Evolutionary conservation across 2,797 vertebrate genomes (phyloP), one percentile per base, ranked within the genome.

Genomic region (Eleutherodactylus coqui): DNA sequence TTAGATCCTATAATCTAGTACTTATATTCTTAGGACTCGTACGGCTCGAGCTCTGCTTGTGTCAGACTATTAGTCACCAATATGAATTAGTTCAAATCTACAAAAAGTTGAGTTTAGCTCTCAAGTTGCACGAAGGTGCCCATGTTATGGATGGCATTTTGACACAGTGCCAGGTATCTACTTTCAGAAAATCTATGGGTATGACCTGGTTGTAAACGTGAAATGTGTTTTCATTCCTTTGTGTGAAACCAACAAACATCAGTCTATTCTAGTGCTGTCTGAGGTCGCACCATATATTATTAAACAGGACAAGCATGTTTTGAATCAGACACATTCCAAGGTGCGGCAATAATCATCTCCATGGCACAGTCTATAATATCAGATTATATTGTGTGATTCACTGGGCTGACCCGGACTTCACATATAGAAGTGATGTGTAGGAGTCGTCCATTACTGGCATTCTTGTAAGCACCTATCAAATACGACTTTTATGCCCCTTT

Each of bases 241-340:
- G n/a, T n/a, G n/a, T n/a, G n/a, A n/a, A 55, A 55, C 21, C 9
- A 24, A 24, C 21, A 55, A 21, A n/a, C n/a, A 24, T 55, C 21
- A 32, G 5, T 62, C 2, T 32, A 67, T 67, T 47, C 49, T 21
- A 36, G 3, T 36, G 29, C 60, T 49, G 41, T 60, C 43, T 70
- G 21, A 53, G 47, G 79, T n/a, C 16, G 24, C 4, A 41, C 3
- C 47, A 27, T 38, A 72, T 53, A 32, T 6, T 27, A 58, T 53
- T 58, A 75, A 75, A 83, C 67, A 53, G 69, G 81, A 73, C 32
- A 29, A 73, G 27, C 81, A 19, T 60, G 34, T 83, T 72, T 53
- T 19, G 47, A 82, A 16, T 55, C 2, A 3, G 38, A 19, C 47
- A 72, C 34, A 27, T 77, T 78, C 21, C 11, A 60, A 38, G 49